phyloP scores from a whole-genome alignment of 2,888 invertebrate species.

The Andrena marginata region DNA sequence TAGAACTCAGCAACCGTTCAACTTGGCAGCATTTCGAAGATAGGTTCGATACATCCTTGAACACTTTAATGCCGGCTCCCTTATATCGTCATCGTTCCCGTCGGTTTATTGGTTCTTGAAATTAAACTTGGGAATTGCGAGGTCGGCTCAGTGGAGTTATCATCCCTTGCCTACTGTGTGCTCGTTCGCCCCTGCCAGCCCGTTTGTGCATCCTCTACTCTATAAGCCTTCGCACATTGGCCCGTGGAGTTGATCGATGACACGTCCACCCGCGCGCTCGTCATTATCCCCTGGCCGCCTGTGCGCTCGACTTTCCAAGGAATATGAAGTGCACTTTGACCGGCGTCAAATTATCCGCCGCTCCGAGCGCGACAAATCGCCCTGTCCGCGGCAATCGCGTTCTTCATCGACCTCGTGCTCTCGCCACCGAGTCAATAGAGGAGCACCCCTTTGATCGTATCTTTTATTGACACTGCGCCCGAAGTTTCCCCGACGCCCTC shows the following conservation, averaged over 20 bases:
- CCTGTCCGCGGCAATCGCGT: slow-evolving; percentile 31
- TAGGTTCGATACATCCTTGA: not conserved
- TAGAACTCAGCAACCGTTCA: too few relatives aligned
- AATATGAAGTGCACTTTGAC: slow-evolving; percentile 37
- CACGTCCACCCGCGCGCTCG: slow-evolving; percentile 30
- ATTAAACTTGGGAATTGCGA: slow-evolving; percentile 51
- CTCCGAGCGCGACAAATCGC: not conserved
- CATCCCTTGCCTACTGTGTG: slow-evolving; percentile 17
- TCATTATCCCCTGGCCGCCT: slow-evolving; percentile 29
- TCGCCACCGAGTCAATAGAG: too few relatives aligned
- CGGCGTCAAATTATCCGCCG: slow-evolving; percentile 37
- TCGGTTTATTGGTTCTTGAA: slow-evolving; percentile 47
- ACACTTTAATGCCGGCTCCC: slow-evolving; percentile 21
- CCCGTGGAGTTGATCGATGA: slow-evolving; percentile 52
- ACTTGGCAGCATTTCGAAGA: too few relatives aligned
- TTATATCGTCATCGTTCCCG: slow-evolving; percentile 23
- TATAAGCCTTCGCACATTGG: slow-evolving; percentile 38
- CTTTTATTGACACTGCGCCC: not conserved
- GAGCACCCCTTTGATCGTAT: not conserved
- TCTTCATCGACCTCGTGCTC: not conserved
- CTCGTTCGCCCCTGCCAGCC: not conserved
- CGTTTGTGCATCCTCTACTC: slow-evolving; percentile 37
- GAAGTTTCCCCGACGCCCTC: not conserved
- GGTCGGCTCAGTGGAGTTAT: slow-evolving; percentile 30
- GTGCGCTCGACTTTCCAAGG: slow-evolving; percentile 40